Conservation (phyloP, 1,140 invertebrate species). For the Ostrea denselamellosa region DNA sequence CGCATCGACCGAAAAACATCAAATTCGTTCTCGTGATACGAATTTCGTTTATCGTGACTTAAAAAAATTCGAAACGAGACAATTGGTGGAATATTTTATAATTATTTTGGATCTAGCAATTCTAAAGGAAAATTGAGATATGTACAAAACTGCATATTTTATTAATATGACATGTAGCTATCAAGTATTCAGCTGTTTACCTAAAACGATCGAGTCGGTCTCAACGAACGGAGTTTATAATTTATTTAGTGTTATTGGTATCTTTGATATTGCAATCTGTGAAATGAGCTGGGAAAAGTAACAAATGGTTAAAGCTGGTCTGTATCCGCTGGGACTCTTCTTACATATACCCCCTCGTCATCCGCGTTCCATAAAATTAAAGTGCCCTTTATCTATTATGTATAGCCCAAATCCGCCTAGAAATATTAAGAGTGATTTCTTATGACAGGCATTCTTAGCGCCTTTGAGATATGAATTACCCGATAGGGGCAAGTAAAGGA, state of each 20-base stretch:
- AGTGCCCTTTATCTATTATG: conserved; percentile 24
- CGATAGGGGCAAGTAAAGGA: too few relatives aligned
- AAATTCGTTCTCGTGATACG: too few relatives aligned
- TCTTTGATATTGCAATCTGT: neutral
- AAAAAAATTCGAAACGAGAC: too few relatives aligned
- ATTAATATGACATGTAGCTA: neutral
- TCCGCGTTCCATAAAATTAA: neutral
- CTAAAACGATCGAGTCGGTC: neutral
- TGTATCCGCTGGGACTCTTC: neutral
- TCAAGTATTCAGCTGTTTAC: neutral
- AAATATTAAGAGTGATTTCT: neutral
- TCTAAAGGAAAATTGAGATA: neutral
- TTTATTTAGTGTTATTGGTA: neutral
- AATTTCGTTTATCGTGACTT: too few relatives aligned
- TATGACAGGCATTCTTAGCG: too few relatives aligned
- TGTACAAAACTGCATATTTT: neutral
- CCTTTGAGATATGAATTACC: too few relatives aligned
- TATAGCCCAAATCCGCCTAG: neutral
- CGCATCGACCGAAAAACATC: too few relatives aligned
- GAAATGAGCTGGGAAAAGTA: neutral
- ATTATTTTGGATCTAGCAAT: too few relatives aligned
- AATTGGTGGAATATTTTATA: too few relatives aligned
- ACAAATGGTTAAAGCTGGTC: neutral
- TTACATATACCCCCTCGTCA: neutral
- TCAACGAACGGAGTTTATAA: neutral